These are phyloP conservation scores for Drosophila chauvacae DNA, from an alignment of 1,140 invertebrate genomes.

Conservation along the genomic window DNA sequence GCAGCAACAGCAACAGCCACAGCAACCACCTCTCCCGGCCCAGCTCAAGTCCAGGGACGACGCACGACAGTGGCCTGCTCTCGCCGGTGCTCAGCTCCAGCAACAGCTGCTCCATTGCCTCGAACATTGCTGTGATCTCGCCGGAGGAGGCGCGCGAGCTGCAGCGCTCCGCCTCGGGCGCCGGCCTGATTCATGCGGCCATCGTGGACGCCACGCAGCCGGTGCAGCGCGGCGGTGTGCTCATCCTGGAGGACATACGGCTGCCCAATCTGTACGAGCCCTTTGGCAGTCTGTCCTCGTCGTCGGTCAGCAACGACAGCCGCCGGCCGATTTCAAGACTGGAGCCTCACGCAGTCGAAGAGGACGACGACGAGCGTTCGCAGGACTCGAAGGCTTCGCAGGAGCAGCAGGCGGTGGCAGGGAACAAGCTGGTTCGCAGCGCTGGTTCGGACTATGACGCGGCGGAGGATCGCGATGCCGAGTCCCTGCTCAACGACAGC, in stretches of 20 bases:
- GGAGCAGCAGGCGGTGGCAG: neutral
- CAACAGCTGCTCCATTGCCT: conserved; percentile 62
- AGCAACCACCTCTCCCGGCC: conserved; percentile 19
- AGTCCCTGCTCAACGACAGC: neutral
- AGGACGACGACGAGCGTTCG: neutral
- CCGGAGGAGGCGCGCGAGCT: conserved; percentile 65
- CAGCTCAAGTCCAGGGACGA: conserved; percentile 3
- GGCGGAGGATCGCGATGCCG: neutral
- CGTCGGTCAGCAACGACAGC: conserved; percentile 39
- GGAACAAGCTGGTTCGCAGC: neutral
- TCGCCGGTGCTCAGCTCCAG: conserved; percentile 48
- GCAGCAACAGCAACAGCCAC: conserved; percentile 6
- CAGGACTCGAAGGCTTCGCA: conserved; percentile 8
- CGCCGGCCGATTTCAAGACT: neutral
- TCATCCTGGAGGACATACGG: conserved; percentile 65
- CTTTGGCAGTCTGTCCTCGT: conserved; percentile 3
- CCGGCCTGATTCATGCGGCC: conserved; percentile 13
- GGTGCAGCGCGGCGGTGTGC: conserved; percentile 44
- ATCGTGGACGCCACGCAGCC: conserved; percentile 58
- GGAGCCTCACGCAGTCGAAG: neutral
- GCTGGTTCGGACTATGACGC: neutral
- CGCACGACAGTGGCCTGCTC: conserved; percentile 3
- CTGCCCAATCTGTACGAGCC: conserved; percentile 61
- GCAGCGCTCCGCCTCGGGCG: conserved; percentile 56
- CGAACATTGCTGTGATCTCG: conserved; percentile 69